These are phyloP conservation scores for Choristoneura rosaceana DNA, from an alignment of 2,888 invertebrate species.

Conservation along the genomic window DNA sequence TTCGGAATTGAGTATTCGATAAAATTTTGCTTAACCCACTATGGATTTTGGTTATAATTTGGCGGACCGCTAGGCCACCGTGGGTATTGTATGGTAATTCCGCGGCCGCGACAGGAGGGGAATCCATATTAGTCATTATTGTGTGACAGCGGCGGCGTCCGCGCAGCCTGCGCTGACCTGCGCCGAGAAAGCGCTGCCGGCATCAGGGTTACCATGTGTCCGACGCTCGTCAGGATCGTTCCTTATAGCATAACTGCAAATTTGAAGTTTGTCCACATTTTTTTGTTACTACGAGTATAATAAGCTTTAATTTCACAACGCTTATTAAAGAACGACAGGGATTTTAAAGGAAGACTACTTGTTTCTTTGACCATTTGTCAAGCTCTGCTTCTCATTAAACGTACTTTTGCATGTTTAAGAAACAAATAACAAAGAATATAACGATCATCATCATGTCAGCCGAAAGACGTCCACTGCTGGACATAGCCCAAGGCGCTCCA, in stretches of 20 bases:
- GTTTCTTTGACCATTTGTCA: no score
- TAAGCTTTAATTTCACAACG: no score
- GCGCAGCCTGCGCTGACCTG: conserved; percentile 39
- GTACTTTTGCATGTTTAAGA: no score
- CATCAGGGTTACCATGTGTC: neutral
- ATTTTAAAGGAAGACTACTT: no score
- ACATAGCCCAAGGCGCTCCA: no score
- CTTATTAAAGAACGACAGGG: no score
- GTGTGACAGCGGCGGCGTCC: conserved; percentile 48
- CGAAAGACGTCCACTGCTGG: no score
- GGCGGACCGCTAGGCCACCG: conserved; percentile 55
- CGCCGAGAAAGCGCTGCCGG: conserved; percentile 14
- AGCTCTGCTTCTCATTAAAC: no score
- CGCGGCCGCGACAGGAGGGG: conserved; percentile 47
- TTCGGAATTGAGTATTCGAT: conserved; percentile 44
- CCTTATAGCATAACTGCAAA: neutral
- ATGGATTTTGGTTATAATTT: conserved; percentile 56
- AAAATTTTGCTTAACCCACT: conserved; percentile 48
- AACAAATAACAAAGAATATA: no score
- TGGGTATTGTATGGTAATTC: conserved; percentile 68
- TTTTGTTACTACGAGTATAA: no score
- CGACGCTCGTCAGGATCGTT: neutral
- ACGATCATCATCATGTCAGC: no score
- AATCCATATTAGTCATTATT: conserved; percentile 52
- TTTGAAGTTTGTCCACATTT: neutral